Percentiles rank a stretch among this genome's conserved stretches.
phyloP scores from a whole-genome alignment of 2,888 invertebrate species.

The Parasteatoda lunata region DNA sequence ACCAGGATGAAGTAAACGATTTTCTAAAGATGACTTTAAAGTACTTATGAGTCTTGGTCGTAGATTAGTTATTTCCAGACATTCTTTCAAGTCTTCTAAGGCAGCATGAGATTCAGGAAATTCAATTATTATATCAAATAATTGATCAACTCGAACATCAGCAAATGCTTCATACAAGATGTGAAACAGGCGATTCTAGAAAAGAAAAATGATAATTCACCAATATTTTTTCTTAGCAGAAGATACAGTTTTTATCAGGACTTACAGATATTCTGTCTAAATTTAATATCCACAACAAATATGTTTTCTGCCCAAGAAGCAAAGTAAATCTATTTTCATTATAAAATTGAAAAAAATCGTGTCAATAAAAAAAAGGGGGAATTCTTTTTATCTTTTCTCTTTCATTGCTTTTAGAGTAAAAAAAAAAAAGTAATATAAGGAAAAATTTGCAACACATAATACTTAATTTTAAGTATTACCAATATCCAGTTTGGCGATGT shows the following conservation, averaged over 20 bases:
- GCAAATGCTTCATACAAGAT: conserved; percentile 92
- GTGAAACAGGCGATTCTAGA: conserved; percentile 79
- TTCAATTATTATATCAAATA: conserved; percentile 97
- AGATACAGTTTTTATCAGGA: neutral
- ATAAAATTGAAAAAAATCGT: no score
- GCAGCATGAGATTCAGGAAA: conserved; percentile 96
- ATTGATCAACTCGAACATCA: conserved; percentile 88
- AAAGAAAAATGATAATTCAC: conserved; percentile 11
- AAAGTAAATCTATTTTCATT: no score
- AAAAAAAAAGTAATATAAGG: no score
- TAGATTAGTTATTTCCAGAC: conserved; percentile 89
- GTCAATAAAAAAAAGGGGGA: no score
- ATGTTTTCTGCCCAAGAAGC: no score
- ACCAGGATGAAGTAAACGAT: conserved; percentile 86
- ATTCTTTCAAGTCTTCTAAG: conserved; percentile 89
- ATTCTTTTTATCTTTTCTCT: no score
- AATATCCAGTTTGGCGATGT: no score
- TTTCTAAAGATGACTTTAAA: conserved; percentile 87
- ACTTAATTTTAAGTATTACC: no score
- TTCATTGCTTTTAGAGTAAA: no score
- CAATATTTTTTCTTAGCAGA: conserved; percentile 10
- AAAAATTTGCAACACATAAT: no score
- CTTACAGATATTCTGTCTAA: no score
- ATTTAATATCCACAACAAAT: no score
- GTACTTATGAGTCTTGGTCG: conserved; percentile 85